A percentile compares a stretch with the other conserved stretches of the same genome.
phyloP scores from a whole-genome alignment of 2,888 invertebrate species.

The Eueremaeus valkanovi region DNA sequence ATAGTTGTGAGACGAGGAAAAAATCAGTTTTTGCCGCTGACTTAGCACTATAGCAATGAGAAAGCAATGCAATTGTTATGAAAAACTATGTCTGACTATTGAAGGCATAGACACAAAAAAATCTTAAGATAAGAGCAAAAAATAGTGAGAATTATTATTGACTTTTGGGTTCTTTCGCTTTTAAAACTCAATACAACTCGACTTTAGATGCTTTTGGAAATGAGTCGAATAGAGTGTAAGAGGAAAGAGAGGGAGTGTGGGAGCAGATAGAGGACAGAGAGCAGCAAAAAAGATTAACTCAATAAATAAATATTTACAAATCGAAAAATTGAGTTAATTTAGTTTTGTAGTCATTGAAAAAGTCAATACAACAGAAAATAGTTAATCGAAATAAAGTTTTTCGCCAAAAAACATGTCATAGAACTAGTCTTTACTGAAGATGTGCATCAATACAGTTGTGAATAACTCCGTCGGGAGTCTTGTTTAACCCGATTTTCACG shows the following conservation, averaged over 20 bases:
- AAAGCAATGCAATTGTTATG: conserved; percentile 17
- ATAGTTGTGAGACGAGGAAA: background rate
- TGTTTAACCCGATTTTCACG: conserved; percentile 11
- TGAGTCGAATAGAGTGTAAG: too few relatives aligned
- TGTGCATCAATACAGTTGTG: background rate
- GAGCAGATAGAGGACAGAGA: background rate
- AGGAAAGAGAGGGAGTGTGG: background rate
- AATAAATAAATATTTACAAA: conserved; percentile 25
- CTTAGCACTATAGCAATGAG: conserved; percentile 11
- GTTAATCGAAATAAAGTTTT: background rate
- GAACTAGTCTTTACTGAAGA: background rate
- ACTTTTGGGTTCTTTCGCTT: conserved; percentile 17
- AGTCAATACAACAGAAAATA: background rate
- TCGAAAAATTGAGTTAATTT: background rate
- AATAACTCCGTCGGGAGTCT: background rate
- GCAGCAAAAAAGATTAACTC: conserved; percentile 1
- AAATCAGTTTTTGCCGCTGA: conserved; percentile 20
- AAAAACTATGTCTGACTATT: conserved; percentile 7
- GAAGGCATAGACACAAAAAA: background rate
- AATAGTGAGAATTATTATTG: conserved; percentile 11
- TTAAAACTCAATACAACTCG: background rate
- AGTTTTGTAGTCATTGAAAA: background rate
- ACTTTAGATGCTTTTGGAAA: background rate
- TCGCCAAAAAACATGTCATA: background rate
- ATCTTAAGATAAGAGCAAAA: conserved; percentile 1